phyloP scores from a whole-genome alignment of 2,888 invertebrate genomes.

The Eupithecia dodoneata region DNA sequence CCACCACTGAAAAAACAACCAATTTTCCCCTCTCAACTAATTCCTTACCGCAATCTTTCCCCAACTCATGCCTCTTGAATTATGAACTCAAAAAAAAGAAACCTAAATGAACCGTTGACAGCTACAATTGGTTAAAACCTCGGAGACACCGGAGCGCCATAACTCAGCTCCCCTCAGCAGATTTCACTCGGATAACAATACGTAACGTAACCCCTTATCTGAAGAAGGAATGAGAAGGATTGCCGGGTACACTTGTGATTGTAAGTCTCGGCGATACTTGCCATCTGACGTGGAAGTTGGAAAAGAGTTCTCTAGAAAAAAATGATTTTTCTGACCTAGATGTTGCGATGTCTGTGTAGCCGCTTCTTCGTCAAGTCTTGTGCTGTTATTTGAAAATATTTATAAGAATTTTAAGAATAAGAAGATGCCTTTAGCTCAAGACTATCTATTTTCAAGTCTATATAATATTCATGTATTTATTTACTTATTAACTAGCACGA shows the following conservation, averaged over 20 bases:
- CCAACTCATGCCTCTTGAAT: slow-evolving; percentile 40
- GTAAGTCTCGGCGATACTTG: background rate
- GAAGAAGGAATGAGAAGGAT: slow-evolving; percentile 37
- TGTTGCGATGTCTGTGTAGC: too few species aligned
- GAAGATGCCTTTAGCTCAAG: too few species aligned
- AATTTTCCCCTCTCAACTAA: slow-evolving; percentile 5
- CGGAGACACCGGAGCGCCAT: slow-evolving; percentile 60
- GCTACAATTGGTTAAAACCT: slow-evolving; percentile 53
- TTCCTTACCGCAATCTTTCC: slow-evolving; percentile 4
- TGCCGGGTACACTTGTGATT: background rate
- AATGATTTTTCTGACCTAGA: background rate
- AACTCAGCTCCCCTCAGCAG: slow-evolving; percentile 77
- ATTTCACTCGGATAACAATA: slow-evolving; percentile 65
- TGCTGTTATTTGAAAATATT: too few species aligned
- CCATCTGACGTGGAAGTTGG: background rate
- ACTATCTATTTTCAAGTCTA: too few species aligned
- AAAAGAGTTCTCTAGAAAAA: background rate
- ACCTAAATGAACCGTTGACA: slow-evolving; percentile 61
- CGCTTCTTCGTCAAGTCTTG: too few species aligned
- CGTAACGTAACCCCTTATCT: slow-evolving; percentile 68
- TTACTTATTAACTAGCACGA: too few species aligned
- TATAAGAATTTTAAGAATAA: too few species aligned
- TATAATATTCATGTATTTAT: too few species aligned
- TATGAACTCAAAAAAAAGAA: slow-evolving; percentile 51
- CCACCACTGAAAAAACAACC: background rate